phyloP scores from a whole-genome alignment of 1,140 invertebrate genomes.

The Calycopis cecrops region DNA sequence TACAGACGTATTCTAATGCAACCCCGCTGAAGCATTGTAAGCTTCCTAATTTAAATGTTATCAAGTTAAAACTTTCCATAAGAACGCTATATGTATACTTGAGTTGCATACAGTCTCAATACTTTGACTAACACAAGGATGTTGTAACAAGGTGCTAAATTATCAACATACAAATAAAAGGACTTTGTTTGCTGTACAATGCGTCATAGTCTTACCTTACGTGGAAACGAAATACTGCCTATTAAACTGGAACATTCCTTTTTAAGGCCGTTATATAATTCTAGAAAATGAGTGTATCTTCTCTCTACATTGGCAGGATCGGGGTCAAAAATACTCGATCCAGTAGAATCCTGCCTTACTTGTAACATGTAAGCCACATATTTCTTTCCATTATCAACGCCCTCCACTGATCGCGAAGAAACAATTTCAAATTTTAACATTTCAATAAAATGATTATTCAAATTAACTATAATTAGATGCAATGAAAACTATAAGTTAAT shows the following conservation, averaged over 20 bases:
- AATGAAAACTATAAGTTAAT: no score
- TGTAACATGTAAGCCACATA: constrained; percentile 79
- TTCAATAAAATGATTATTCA: background rate
- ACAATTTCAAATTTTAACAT: constrained; percentile 69
- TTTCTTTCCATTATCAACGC: constrained; percentile 76
- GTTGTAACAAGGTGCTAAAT: constrained; percentile 1
- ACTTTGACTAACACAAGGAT: no score
- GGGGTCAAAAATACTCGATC: constrained; percentile 66
- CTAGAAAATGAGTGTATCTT: constrained; percentile 86
- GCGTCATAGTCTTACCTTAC: constrained; percentile 77
- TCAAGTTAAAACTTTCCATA: no score
- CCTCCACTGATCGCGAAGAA: constrained; percentile 55
- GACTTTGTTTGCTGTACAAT: constrained; percentile 19
- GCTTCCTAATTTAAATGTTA: no score
- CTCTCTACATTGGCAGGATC: constrained; percentile 81
- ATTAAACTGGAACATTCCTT: constrained; percentile 78
- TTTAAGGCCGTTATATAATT: constrained; percentile 79
- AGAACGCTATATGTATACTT: no score
- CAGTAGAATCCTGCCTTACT: constrained; percentile 70
- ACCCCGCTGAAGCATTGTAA: no score
- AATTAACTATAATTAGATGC: background rate
- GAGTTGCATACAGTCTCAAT: no score
- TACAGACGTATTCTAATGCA: no score
- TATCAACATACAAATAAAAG: constrained; percentile 19
- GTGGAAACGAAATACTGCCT: constrained; percentile 80